Evolutionary conservation across 2,888 invertebrate species (phyloP), one percentile per base, ranked within the genome.

Genomic region (Philhelius pedissequus): DNA sequence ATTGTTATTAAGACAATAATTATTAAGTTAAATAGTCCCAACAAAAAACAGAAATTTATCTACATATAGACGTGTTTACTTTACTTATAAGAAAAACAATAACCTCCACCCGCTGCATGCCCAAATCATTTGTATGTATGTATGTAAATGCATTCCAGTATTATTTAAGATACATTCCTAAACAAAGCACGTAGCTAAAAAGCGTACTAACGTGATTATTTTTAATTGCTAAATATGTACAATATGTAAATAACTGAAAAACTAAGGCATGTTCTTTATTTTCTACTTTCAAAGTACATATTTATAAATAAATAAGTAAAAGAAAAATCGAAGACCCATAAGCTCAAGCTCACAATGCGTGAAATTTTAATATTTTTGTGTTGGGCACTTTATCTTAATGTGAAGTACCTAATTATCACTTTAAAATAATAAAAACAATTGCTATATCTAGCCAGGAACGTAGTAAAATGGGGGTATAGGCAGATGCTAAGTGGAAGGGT

Each of bases 361-460:
- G 75, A 64, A 80, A 70, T 70, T 64, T 75, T 75, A 11, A 38
- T 74, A 62, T 74, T 69, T 80, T 48, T 62, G 20, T 62, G 62
- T 74, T 80, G 74, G 18, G 18, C 18, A 18, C 7, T 0, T 1
- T 58, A 35, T 64, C 58, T 66, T 68, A 80, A 70, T 75, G 38
- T 30, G 45, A 32, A 32, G 64, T 64, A n/a, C n/a, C n/a, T n/a
- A 69, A 75, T 80, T 75, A 80, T 80, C 75, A 45, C 54, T 25
- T 22, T 6, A 50, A 43, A 68, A n/a, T 9, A 52, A 64, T 3
- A 2, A 13, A 48, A 11, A 22, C 48, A 22, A 76, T 52, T 52
- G 43, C 22, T 52, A n/a, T n/a, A n/a, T n/a, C 8, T 25, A 13
- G 25, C 13, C 48, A 13, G 11, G 22, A n/a, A 22, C 48, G 48